Conservation (phyloP, 2,888 invertebrate species). For the Melanchra persicariae region DNA sequence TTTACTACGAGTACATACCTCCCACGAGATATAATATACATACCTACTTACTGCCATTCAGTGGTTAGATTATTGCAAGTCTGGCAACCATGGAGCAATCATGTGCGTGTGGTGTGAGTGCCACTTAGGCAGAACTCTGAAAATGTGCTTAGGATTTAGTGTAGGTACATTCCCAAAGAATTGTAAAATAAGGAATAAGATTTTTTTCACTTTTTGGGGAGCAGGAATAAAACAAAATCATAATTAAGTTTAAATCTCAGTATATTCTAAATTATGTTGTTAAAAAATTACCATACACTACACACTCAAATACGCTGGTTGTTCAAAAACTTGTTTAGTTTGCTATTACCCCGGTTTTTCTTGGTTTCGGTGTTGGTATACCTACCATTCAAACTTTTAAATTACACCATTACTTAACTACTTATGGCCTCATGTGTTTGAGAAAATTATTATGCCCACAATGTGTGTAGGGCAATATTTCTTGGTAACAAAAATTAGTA, state of each 20-base stretch:
- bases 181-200: too few species aligned
- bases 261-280: slow-evolving; percentile 10
- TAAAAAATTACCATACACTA: background rate
- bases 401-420: too few species aligned
- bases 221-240: slow-evolving; percentile 7
- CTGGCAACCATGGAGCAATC: slow-evolving; percentile 2
- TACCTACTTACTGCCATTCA: background rate
- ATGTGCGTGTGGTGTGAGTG: too few species aligned
- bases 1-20: too few species aligned
- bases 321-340: background rate
- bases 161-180: too few species aligned
- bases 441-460: background rate
- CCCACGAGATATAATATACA: background rate
- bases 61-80: background rate
- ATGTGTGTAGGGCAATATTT: background rate
- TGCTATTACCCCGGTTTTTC: background rate
- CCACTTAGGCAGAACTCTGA: too few species aligned
- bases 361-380: too few species aligned
- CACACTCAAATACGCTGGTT: background rate
- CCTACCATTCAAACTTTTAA: too few species aligned
- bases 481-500: slow-evolving; percentile 4
- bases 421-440: background rate
- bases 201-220: too few species aligned
- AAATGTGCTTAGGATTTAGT: too few species aligned
- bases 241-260: background rate